Percentiles rank a stretch among this genome's conserved stretches.
These are phyloP conservation scores for Panopea generosa DNA, from an alignment of 2,888 invertebrate genomes.

Conservation along the genomic window DNA sequence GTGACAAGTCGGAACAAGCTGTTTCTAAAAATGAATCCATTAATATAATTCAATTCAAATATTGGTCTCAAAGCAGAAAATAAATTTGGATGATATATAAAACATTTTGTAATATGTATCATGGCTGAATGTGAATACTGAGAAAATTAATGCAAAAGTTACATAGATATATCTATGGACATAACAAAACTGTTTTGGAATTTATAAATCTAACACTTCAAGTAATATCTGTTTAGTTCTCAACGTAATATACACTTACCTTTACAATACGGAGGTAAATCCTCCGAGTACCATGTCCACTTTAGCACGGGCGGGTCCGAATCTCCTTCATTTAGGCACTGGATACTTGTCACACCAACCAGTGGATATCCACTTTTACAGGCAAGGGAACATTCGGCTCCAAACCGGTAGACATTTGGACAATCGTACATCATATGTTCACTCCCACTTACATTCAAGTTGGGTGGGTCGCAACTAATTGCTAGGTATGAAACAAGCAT, in stretches of 20 bases:
- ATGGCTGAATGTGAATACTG: no score
- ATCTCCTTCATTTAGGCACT: neutral
- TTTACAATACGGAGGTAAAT: constrained; percentile 12
- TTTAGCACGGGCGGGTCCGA: neutral
- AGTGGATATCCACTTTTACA: constrained; percentile 30
- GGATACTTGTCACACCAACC: constrained; percentile 4
- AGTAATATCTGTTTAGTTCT: no score
- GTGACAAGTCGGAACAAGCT: neutral
- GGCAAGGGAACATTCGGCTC: constrained; percentile 16
- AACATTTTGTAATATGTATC: no score
- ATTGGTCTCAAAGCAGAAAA: no score
- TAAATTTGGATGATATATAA: no score
- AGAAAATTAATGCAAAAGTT: no score
- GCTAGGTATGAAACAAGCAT: no score
- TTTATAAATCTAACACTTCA: no score
- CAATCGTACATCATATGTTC: constrained; percentile 14
- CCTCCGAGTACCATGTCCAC: constrained; percentile 19
- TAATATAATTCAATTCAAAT: no score
- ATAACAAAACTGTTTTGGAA: no score
- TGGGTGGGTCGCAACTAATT: constrained; percentile 11
- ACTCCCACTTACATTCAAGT: neutral
- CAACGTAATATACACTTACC: no score
- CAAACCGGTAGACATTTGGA: constrained; percentile 14
- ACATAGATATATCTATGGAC: no score
- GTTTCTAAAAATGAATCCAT: neutral